phyloP scores from a whole-genome alignment of 2,113 vertebrate genomes.

The Austrofundulus limnaeus region DNA sequence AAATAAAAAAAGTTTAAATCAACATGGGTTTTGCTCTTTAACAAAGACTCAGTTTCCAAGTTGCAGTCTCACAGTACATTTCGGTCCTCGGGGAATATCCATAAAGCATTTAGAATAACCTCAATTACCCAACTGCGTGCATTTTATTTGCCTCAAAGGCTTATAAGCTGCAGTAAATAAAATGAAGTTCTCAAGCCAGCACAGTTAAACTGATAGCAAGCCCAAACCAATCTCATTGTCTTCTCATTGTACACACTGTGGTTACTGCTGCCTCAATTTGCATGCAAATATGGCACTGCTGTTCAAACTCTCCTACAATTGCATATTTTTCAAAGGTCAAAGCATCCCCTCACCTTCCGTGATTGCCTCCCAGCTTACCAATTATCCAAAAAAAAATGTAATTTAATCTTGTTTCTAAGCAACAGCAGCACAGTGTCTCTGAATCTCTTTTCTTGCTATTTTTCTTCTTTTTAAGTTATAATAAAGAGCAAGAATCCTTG shows the following conservation, averaged over 20 bases:
- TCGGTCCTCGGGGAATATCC: constrained; percentile 33
- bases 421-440: constrained; percentile 58
- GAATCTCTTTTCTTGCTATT: constrained; percentile 41
- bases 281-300: constrained; percentile 60
- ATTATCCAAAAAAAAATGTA: constrained; percentile 66
- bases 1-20: constrained; percentile 74
- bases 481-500: constrained; percentile 40
- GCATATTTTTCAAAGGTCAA: constrained; percentile 67
- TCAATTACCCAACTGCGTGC: constrained; percentile 57
- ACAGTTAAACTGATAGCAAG: constrained; percentile 43
- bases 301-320: constrained; percentile 65
- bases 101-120: constrained; percentile 49
- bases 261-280: constrained; percentile 50
- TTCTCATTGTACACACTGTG: constrained; percentile 40
- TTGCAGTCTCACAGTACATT: constrained; percentile 17
- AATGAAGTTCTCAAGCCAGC: constrained; percentile 31
- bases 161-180: constrained; percentile 53
- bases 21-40: constrained; percentile 22
- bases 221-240: constrained; percentile 42
- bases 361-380: constrained; percentile 68
- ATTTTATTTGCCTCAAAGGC: constrained; percentile 57
- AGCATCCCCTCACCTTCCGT: constrained; percentile 65
- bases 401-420: constrained; percentile 71
- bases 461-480: constrained; percentile 35
- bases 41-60: constrained; percentile 15